These are phyloP conservation scores for Pseudobourletiella spinata DNA, from an alignment of 1,140 invertebrate species.

Conservation along the genomic window DNA sequence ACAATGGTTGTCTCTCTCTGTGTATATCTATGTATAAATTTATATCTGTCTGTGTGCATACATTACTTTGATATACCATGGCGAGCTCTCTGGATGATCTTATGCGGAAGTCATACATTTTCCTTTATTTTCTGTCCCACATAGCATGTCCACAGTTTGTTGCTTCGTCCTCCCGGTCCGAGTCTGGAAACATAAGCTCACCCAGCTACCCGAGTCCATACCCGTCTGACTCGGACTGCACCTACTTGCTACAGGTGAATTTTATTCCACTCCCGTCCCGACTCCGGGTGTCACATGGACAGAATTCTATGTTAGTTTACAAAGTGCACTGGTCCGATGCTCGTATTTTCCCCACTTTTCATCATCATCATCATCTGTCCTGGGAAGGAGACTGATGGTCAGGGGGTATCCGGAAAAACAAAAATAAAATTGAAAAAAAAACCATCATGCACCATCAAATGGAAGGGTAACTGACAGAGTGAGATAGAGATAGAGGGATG, in stretches of 20 bases:
- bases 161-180: conserved; percentile 20
- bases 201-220: conserved; percentile 44
- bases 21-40: background rate
- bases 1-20: background rate
- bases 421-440: background rate
- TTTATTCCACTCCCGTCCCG: background rate
- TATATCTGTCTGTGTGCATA: background rate
- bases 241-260: conserved; percentile 36
- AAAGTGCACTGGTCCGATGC: background rate
- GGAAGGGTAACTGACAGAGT: no score
- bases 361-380: background rate
- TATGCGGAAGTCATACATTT: background rate
- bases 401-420: background rate
- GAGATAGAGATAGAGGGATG: background rate
- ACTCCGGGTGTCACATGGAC: background rate
- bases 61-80: background rate
- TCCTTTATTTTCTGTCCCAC: conserved; percentile 26
- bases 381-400: background rate
- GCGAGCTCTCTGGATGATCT: background rate
- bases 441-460: no score
- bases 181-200: conserved; percentile 42
- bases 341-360: background rate
- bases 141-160: conserved; percentile 32
- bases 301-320: background rate
- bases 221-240: conserved; percentile 41